Percentiles rank a stretch among this genome's conserved stretches.
phyloP scores from a whole-genome alignment of 2,797 vertebrate species.

The Eupleurogrammus muticus region DNA sequence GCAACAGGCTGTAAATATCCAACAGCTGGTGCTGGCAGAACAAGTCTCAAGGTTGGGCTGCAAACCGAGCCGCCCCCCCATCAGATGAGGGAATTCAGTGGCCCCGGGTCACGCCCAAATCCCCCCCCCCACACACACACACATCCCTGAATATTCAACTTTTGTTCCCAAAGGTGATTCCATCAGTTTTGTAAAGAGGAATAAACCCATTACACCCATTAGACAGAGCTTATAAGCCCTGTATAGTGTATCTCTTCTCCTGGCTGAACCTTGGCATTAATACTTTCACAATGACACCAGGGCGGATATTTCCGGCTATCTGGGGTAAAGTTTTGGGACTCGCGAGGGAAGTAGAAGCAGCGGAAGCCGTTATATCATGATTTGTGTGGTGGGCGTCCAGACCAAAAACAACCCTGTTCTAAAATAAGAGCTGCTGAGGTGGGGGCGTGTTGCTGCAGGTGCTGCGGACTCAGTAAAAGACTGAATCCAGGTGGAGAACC shows the following conservation, averaged over 20 bases:
- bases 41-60: constrained; percentile 82
- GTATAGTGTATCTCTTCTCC: background rate
- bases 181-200: constrained; percentile 21
- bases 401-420: background rate
- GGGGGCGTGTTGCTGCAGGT: background rate
- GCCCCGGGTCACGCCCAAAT: constrained; percentile 47
- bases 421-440: background rate
- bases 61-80: constrained; percentile 68
- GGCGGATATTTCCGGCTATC: constrained; percentile 4
- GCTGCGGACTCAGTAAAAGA: background rate
- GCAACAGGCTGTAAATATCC: constrained; percentile 86
- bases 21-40: constrained; percentile 84
- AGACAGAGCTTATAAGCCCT: too few species aligned
- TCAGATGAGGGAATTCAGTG: constrained; percentile 66
- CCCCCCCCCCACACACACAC: background rate
- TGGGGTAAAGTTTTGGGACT: background rate
- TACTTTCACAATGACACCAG: constrained; percentile 27
- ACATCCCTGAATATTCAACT: background rate
- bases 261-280: constrained; percentile 51
- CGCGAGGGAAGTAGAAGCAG: background rate
- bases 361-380: background rate
- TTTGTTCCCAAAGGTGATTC: constrained; percentile 7
- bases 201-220: constrained; percentile 5
- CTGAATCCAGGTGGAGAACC: background rate
- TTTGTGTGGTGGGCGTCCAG: background rate